Conservation (phyloP, 2,888 invertebrate genomes). For the Lomographa bimaculata region DNA sequence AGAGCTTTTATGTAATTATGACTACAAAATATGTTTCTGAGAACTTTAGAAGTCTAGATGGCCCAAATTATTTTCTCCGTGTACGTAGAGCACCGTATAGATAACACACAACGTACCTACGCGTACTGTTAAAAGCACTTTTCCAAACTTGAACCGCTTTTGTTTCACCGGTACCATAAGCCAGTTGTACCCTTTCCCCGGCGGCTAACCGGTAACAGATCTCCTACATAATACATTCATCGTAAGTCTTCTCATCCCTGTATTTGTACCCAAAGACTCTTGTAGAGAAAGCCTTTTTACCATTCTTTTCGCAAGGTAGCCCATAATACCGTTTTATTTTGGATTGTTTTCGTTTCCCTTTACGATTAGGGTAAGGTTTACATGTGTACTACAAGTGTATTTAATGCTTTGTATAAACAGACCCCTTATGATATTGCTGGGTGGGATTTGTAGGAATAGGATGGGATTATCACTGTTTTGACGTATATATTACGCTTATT, state of each 20-base stretch:
- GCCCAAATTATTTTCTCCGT: too few species aligned
- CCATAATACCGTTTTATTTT: conserved; percentile 42
- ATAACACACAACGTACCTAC: too few species aligned
- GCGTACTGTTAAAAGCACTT: too few species aligned
- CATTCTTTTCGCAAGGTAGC: conserved; percentile 35
- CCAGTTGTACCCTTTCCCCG: conserved; percentile 40
- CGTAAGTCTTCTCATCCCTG: conserved; percentile 49
- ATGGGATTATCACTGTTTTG: too few species aligned
- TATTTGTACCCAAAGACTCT: conserved; percentile 53
- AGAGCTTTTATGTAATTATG: too few species aligned
- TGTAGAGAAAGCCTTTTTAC: conserved; percentile 38
- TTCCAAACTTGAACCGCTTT: conserved; percentile 8
- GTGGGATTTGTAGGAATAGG: conserved; percentile 13
- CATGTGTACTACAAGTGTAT: conserved; percentile 30
- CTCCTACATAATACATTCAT: conserved; percentile 57
- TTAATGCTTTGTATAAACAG: conserved; percentile 28
- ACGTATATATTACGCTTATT: too few species aligned
- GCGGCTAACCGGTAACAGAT: conserved; percentile 51
- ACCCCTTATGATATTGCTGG: conserved; percentile 25
- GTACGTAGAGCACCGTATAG: too few species aligned
- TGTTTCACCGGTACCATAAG: conserved; percentile 28
- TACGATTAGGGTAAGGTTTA: conserved; percentile 33
- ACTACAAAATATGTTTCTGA: too few species aligned
- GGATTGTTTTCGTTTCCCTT: conserved; percentile 41
- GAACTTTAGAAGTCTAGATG: too few species aligned